These are phyloP conservation scores for Montipora foliosa DNA, from an alignment of 64 coral and sea anemone genomes.

Conservation along the genomic window DNA sequence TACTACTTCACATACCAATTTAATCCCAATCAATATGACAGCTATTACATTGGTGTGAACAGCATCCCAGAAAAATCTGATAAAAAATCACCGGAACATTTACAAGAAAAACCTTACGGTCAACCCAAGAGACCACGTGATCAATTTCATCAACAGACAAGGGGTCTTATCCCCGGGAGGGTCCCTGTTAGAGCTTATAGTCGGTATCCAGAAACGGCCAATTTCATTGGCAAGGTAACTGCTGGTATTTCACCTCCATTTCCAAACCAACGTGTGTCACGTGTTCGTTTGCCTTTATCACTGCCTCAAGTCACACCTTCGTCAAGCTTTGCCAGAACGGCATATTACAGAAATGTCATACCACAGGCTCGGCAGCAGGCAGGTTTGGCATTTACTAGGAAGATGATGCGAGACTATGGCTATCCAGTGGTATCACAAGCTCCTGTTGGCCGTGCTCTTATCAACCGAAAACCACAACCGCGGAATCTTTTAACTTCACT, in stretches of 20 bases:
- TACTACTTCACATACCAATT: background rate
- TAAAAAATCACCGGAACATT: background rate
- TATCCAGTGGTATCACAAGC: background rate
- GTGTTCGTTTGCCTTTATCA: background rate
- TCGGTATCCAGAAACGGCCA: background rate
- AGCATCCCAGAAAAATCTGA: background rate
- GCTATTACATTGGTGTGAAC: background rate
- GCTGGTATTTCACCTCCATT: background rate
- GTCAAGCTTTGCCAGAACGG: background rate
- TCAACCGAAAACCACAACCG: slow-evolving; percentile 22
- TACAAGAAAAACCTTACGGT: slow-evolving; percentile 29
- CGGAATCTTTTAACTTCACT: background rate
- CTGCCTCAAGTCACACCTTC: background rate
- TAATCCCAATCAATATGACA: background rate
- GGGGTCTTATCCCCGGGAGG: slow-evolving; percentile 31
- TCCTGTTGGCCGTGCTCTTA: background rate
- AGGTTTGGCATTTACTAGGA: background rate
- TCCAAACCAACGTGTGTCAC: background rate
- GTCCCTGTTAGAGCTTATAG: background rate
- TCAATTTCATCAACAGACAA: slow-evolving; percentile 44
- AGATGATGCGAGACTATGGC: background rate
- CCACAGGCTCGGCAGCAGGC: background rate
- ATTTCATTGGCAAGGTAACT: background rate
- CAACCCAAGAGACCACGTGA: slow-evolving; percentile 25
- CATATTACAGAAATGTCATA: slow-evolving; percentile 34